phyloP scores from a whole-genome alignment of 2,888 invertebrate species.

The Nymphalis polychloros region DNA sequence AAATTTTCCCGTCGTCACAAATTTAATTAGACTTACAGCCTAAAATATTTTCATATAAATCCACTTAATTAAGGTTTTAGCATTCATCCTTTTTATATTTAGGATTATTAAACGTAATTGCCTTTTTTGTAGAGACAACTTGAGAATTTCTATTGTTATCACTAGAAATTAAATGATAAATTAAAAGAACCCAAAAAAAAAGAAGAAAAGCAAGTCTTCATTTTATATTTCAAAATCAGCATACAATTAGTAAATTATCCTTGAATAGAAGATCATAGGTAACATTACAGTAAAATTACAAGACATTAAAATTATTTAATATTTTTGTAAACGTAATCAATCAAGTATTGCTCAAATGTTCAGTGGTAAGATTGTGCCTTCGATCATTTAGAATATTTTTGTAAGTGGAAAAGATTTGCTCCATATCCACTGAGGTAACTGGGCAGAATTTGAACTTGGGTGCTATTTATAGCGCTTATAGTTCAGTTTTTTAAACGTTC shows the following conservation, averaged over 20 bases:
- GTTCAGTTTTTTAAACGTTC: not conserved
- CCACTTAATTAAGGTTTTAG: slow-evolving; percentile 13
- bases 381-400: not conserved
- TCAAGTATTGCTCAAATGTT: not conserved
- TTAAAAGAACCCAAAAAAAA: too few species aligned
- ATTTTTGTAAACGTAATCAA: too few species aligned
- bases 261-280: too few species aligned
- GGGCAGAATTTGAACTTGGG: not conserved
- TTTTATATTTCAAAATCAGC: too few species aligned
- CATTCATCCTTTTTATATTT: not conserved
- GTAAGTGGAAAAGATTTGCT: not conserved
- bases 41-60: slow-evolving; percentile 31
- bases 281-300: too few species aligned
- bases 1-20: slow-evolving; percentile 14
- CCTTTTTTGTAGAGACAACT: not conserved
- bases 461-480: not conserved
- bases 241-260: too few species aligned
- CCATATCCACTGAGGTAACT: not conserved
- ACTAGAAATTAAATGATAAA: too few species aligned
- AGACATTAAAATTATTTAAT: too few species aligned
- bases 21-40: slow-evolving; percentile 26
- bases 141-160: not conserved
- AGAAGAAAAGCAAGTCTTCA: too few species aligned
- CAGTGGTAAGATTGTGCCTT: slow-evolving; percentile 3
- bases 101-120: not conserved